phyloP scores from a whole-genome alignment of 2,888 invertebrate species.

The Agrilus biguttatus region DNA sequence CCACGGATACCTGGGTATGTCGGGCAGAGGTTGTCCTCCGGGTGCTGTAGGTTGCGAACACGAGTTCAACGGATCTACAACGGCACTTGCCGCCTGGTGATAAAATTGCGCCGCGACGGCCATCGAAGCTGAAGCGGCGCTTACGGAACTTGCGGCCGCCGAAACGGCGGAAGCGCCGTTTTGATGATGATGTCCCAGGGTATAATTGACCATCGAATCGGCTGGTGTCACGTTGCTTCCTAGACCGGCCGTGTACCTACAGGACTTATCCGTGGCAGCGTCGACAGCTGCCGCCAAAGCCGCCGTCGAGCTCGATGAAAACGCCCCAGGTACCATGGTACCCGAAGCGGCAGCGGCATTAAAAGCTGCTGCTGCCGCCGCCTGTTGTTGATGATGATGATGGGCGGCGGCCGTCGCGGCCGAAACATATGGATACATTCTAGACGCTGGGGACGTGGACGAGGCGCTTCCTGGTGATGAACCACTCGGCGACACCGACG shows the following conservation, averaged over 20 bases:
- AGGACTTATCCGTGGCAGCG: slow-evolving; percentile 62
- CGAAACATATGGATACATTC: slow-evolving; percentile 89
- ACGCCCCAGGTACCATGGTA: slow-evolving; percentile 46
- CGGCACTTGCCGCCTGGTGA: slow-evolving; percentile 68
- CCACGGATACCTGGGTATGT: slow-evolving; percentile 90
- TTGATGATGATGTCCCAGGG: slow-evolving; percentile 60
- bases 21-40: slow-evolving; percentile 76
- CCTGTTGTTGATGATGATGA: slow-evolving; percentile 59
- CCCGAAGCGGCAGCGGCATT: slow-evolving; percentile 46
- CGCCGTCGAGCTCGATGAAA: slow-evolving; percentile 38
- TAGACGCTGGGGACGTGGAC: slow-evolving; percentile 48
- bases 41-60: slow-evolving; percentile 54
- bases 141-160: slow-evolving; percentile 47
- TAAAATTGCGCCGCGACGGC: slow-evolving; percentile 68
- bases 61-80: slow-evolving; percentile 67
- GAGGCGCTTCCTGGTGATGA: slow-evolving; percentile 42
- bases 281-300: slow-evolving; percentile 50
- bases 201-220: slow-evolving; percentile 71
- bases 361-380: slow-evolving; percentile 47
- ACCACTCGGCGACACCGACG: slow-evolving; percentile 56
- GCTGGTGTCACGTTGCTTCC: slow-evolving; percentile 46
- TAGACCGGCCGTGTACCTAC: slow-evolving; percentile 59
- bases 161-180: slow-evolving; percentile 48
- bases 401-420: slow-evolving; percentile 44
- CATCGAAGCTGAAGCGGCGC: slow-evolving; percentile 56